These are phyloP conservation scores for Leptinotarsa tumamoca DNA, from an alignment of 2,888 invertebrate genomes.

Conservation along the genomic window DNA sequence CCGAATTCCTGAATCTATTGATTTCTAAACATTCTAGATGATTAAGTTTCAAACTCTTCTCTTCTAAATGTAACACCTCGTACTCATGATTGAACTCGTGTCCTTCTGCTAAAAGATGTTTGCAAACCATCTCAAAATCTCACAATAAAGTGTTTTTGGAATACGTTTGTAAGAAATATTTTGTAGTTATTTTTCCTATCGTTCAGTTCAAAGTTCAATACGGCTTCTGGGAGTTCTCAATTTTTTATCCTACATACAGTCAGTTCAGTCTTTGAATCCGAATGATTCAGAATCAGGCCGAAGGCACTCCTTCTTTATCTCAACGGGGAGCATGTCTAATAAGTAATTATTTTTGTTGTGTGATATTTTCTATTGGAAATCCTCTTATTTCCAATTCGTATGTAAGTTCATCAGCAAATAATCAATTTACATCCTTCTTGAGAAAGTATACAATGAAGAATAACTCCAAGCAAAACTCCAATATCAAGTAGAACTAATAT, in stretches of 20 bases:
- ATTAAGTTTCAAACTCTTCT: no score
- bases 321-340: conserved; percentile 1
- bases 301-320: conserved; percentile 2
- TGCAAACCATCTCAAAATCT: no score
- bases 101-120: no score
- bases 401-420: conserved; percentile 20
- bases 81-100: no score
- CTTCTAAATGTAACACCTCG: no score
- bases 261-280: neutral
- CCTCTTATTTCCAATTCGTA: conserved; percentile 23
- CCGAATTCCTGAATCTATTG: no score
- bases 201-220: neutral
- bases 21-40: no score
- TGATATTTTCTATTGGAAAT: conserved; percentile 9
- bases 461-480: no score
- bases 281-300: no score
- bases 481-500: no score
- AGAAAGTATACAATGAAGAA: neutral
- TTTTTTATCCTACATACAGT: neutral
- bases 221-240: neutral
- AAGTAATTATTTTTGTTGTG: neutral
- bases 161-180: neutral
- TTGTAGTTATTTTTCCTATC: conserved; percentile 20
- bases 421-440: conserved; percentile 22
- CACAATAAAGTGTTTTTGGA: no score